Percentiles rank a stretch among this genome's conserved stretches.
Evolutionary conservation across 2,797 vertebrate species (phyloP).

Genomic region (Acropternis orthonyx): DNA sequence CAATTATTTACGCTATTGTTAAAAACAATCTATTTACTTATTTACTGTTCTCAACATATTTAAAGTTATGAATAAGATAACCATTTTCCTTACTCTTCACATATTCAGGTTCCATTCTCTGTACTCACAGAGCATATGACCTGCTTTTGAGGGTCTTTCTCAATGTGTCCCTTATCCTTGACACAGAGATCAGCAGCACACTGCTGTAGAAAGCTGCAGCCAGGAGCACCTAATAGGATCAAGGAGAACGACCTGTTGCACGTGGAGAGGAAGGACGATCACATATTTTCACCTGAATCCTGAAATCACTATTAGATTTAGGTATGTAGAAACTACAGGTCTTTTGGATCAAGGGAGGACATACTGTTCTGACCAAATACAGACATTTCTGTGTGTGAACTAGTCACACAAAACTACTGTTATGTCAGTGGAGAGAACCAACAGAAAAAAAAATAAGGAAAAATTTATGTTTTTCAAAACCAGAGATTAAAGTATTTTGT

Average conservation of each 20-base stretch:
- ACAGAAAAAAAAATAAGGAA: background rate
- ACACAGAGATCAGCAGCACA: accelerated
- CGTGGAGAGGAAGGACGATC: background rate
- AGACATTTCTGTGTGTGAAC: background rate
- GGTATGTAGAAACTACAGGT: background rate
- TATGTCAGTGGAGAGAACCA: background rate
- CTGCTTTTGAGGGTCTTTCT: background rate
- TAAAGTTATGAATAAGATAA: background rate
- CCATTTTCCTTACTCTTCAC: background rate
- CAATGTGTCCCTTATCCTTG: background rate
- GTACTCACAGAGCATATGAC: background rate
- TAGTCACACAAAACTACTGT: background rate
- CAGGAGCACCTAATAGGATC: background rate
- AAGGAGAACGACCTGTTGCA: background rate
- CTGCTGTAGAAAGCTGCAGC: background rate
- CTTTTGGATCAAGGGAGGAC: background rate
- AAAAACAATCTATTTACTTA: background rate
- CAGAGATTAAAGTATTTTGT: background rate
- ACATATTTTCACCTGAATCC: background rate
- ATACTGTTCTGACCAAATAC: background rate
- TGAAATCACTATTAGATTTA: background rate
- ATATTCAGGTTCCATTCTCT: background rate
- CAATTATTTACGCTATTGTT: background rate
- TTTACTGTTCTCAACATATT: background rate
- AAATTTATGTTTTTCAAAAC: background rate